These are phyloP conservation scores for Drosophila phalerata DNA, from an alignment of 2,888 invertebrate genomes.

Conservation along the genomic window DNA sequence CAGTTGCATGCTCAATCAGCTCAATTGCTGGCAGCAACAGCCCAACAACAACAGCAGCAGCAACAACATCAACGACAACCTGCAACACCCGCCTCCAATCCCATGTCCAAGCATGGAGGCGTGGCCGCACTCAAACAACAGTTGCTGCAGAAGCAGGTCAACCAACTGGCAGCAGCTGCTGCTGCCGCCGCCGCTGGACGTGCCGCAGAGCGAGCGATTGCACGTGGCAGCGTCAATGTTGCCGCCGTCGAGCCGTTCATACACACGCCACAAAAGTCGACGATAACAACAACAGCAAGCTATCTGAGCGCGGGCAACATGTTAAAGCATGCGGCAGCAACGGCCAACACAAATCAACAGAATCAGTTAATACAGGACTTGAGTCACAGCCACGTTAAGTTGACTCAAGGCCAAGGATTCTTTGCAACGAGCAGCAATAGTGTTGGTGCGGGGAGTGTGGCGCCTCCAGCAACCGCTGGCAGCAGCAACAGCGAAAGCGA, in stretches of 20 bases:
- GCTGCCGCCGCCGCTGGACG: slow-evolving; percentile 65
- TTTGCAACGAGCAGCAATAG: slow-evolving; percentile 41
- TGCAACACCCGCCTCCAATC: slow-evolving; percentile 47
- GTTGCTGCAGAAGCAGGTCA: slow-evolving; percentile 79
- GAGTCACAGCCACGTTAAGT: slow-evolving; percentile 84
- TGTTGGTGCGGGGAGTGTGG: not conserved
- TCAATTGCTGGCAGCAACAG: slow-evolving; percentile 56
- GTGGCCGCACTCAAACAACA: slow-evolving; percentile 82
- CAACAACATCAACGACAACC: slow-evolving; percentile 53
- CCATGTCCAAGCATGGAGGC: slow-evolving; percentile 70
- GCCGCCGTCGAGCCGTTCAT: slow-evolving; percentile 95
- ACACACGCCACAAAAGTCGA: slow-evolving; percentile 90
- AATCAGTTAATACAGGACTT: slow-evolving; percentile 85
- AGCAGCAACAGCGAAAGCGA: slow-evolving; percentile 87
- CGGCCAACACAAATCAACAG: slow-evolving; percentile 84
- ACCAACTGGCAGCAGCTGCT: slow-evolving; percentile 69
- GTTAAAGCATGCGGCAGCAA: slow-evolving; percentile 83
- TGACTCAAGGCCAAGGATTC: slow-evolving; percentile 65
- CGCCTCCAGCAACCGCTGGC: slow-evolving; percentile 83
- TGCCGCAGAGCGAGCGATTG: slow-evolving; percentile 75
- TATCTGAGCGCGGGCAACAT: slow-evolving; percentile 84
- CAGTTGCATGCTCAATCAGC: slow-evolving; percentile 59
- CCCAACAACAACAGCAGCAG: slow-evolving; percentile 41
- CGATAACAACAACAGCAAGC: slow-evolving; percentile 85
- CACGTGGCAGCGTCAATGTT: slow-evolving; percentile 89